phyloP scores from a whole-genome alignment of 2,888 invertebrate genomes.

The Thalpophila matura region DNA sequence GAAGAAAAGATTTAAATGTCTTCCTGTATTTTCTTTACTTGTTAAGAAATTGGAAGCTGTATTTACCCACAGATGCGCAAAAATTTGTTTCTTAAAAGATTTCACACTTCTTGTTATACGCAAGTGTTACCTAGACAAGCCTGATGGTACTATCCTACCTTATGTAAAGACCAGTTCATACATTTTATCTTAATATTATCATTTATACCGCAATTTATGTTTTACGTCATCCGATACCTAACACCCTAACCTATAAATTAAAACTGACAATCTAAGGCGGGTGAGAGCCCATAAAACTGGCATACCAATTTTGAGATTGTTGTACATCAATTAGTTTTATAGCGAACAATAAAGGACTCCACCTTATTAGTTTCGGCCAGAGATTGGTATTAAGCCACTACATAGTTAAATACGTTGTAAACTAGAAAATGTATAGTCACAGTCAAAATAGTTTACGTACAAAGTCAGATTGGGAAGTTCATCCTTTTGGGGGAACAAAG shows the following conservation, averaged over 20 bases:
- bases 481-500: background rate
- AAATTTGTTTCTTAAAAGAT: too few species aligned
- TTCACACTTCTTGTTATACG: too few species aligned
- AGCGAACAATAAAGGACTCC: conserved; percentile 73
- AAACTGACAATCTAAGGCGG: conserved; percentile 37
- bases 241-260: conserved; percentile 41
- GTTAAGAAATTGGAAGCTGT: conserved; percentile 4
- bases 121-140: too few species aligned
- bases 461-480: background rate
- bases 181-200: too few species aligned
- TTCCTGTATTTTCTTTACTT: conserved; percentile 1
- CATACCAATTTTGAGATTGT: conserved; percentile 66
- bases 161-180: too few species aligned
- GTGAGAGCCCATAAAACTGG: conserved; percentile 69
- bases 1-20: conserved; percentile 17
- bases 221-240: conserved; percentile 16
- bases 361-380: conserved; percentile 68
- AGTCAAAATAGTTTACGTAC: conserved; percentile 31
- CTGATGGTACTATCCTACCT: too few species aligned
- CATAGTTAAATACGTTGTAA: conserved; percentile 64
- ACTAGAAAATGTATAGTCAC: conserved; percentile 54
- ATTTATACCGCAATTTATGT: too few species aligned
- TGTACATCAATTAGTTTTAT: conserved; percentile 84
- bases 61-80: background rate
- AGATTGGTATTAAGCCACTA: conserved; percentile 59